Percentiles rank a stretch among this genome's conserved stretches.
Evolutionary conservation across 2,113 vertebrate species (phyloP).

Genomic region (Physeter macrocephalus): DNA sequence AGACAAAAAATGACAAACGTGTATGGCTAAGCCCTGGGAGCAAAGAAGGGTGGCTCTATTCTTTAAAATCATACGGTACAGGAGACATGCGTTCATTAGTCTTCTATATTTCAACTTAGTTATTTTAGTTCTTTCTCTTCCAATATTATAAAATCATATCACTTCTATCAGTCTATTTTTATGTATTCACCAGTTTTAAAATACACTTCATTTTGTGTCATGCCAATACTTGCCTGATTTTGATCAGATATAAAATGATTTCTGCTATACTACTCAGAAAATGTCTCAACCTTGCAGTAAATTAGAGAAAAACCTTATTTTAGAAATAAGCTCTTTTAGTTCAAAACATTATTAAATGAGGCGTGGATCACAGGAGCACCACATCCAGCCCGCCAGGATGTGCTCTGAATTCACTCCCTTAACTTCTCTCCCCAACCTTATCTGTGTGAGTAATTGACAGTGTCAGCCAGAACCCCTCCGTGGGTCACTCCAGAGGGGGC

Average conservation of each 20-base stretch:
- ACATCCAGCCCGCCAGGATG: not conserved
- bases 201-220: not conserved
- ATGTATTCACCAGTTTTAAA: not conserved
- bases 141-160: not conserved
- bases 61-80: not conserved
- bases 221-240: not conserved
- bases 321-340: constrained; percentile 3
- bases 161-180: not conserved
- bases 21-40: not conserved
- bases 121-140: not conserved
- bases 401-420: not conserved
- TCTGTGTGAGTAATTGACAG: not conserved
- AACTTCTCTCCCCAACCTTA: too few species aligned
- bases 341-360: constrained; percentile 33
- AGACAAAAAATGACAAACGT: not conserved
- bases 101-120: not conserved
- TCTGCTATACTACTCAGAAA: constrained; percentile 16
- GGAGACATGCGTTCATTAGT: not conserved
- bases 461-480: not conserved
- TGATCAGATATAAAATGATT: constrained; percentile 25
- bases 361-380: not conserved
- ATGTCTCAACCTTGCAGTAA: not conserved
- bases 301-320: constrained; percentile 28
- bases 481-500: not conserved
- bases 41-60: not conserved